Evolutionary conservation across 2,888 invertebrate species (phyloP).

Genomic region (Zelleria hepariella): DNA sequence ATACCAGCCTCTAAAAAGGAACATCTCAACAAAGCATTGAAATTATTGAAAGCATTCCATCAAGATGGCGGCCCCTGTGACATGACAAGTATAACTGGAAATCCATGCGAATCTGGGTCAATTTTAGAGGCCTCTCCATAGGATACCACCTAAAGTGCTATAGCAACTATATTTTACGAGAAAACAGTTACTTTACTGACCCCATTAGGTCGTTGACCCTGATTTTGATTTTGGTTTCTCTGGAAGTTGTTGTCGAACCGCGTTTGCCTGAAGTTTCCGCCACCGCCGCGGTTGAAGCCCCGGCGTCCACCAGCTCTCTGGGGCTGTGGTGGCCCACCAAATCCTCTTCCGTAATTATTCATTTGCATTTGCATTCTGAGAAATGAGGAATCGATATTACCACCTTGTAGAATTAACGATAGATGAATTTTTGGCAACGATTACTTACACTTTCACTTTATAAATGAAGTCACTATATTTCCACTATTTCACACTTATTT

Average conservation of each 20-base stretch:
- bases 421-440: background rate
- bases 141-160: no score
- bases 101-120: background rate
- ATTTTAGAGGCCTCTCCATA: background rate
- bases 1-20: no score
- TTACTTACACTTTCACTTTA: background rate
- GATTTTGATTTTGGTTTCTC: conserved; percentile 39
- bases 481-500: background rate
- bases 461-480: background rate
- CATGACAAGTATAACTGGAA: background rate
- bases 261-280: conserved; percentile 49
- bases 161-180: background rate
- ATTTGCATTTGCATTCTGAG: conserved; percentile 54
- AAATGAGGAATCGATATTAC: background rate
- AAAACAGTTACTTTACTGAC: conserved; percentile 23
- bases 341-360: conserved; percentile 62
- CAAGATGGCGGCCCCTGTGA: conserved; percentile 1
- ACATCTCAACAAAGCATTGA: background rate
- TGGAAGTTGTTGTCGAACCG: conserved; percentile 46
- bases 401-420: background rate
- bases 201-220: conserved; percentile 55
- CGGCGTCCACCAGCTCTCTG: conserved; percentile 59
- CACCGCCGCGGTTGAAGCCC: conserved; percentile 36
- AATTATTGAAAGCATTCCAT: no score
- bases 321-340: conserved; percentile 62